phyloP scores from a whole-genome alignment of 2,113 vertebrate genomes.

The Cacatua alba region DNA sequence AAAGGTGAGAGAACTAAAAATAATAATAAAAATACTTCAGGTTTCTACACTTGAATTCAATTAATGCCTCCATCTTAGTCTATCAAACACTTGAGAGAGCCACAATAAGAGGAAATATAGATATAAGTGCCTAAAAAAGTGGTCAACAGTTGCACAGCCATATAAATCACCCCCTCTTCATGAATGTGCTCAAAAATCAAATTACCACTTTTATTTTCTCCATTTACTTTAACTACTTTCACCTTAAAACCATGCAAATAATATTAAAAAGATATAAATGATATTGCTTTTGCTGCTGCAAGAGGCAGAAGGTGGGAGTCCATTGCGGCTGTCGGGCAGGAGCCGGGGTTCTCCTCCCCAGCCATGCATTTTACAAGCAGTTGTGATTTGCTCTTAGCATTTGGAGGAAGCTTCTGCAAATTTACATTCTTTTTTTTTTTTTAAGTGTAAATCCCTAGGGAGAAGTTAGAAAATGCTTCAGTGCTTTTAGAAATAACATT shows the following conservation, averaged over 20 bases:
- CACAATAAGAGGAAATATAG: slow-evolving; percentile 39
- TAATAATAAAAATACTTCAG: slow-evolving; percentile 68
- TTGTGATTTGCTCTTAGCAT: background rate
- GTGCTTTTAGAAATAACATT: slow-evolving; percentile 37
- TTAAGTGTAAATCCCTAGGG: background rate
- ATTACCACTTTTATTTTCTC: background rate
- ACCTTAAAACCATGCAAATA: background rate
- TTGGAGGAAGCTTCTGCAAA: background rate
- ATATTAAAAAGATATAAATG: background rate
- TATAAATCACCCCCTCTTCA: background rate
- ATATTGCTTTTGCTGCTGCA: background rate
- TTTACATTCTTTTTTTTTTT: background rate
- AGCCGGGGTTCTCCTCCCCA: background rate
- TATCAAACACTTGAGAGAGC: slow-evolving; percentile 65
- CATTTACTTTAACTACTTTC: background rate
- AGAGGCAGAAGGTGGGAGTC: background rate
- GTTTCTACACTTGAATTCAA: slow-evolving; percentile 65
- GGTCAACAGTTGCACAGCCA: slow-evolving; percentile 2
- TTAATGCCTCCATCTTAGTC: slow-evolving; percentile 56
- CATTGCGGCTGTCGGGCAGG: rapidly evolving
- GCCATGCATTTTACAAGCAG: background rate
- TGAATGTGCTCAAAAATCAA: background rate
- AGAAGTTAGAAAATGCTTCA: slow-evolving; percentile 22
- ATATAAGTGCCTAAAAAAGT: slow-evolving; percentile 54
- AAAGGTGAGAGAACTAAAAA: slow-evolving; percentile 69